These are phyloP conservation scores for Bergia sp. DNA, from an alignment of 92 coral and sea anemone genomes.

Conservation along the genomic window DNA sequence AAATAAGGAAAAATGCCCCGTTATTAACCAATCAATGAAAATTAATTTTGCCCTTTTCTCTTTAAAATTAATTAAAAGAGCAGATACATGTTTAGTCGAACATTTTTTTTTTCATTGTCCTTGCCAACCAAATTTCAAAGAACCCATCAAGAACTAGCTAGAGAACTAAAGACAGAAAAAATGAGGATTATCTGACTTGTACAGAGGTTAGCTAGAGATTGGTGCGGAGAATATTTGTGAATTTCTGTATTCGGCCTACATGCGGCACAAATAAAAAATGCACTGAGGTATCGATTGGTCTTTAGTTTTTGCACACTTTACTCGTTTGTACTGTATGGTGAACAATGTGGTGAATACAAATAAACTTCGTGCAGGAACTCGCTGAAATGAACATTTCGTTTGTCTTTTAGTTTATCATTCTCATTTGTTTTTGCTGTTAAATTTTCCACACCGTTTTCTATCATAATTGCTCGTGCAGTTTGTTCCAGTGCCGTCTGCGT, in stretches of 20 bases:
- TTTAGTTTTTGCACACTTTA: not conserved
- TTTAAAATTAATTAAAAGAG: no score
- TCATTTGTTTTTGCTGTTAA: not conserved
- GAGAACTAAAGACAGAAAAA: no score
- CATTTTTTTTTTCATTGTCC: no score
- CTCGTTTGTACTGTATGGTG: constrained; percentile 51
- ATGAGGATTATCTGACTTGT: no score
- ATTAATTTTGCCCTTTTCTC: no score
- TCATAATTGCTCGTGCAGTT: not conserved
- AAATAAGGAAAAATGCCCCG: no score
- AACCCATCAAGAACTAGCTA: no score
- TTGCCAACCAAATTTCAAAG: no score
- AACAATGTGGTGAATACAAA: constrained; percentile 72
- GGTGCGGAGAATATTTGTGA: not conserved
- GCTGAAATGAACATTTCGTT: constrained; percentile 80
- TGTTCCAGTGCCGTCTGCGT: not conserved
- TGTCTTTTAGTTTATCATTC: constrained; percentile 48
- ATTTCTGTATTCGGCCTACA: not conserved
- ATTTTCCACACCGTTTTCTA: not conserved
- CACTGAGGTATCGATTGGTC: not conserved
- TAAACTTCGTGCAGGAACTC: constrained; percentile 82
- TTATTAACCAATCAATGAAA: no score
- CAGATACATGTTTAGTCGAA: no score
- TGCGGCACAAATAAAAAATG: not conserved
- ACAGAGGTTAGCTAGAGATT: not conserved